Conservation (phyloP, 1,140 invertebrate species). For the Venustaconcha ellipsiformis region DNA sequence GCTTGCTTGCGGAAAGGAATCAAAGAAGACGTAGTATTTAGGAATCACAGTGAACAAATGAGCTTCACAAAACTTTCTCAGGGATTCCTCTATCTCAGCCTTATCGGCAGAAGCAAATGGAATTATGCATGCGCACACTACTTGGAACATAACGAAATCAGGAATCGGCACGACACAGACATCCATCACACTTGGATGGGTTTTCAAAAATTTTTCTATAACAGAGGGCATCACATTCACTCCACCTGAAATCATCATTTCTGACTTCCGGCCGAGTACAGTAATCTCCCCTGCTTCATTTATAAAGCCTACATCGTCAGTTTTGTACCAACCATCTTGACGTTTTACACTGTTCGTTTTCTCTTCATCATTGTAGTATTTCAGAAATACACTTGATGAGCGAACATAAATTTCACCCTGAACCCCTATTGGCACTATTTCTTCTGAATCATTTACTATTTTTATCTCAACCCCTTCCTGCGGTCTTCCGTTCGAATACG, state of each 20-base stretch:
- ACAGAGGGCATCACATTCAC: slow-evolving; percentile 18
- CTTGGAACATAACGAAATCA: slow-evolving; percentile 11
- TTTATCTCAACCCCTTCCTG: background rate
- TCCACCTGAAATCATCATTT: slow-evolving; percentile 24
- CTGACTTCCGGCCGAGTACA: slow-evolving; percentile 18
- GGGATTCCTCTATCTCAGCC: background rate
- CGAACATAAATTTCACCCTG: slow-evolving; percentile 13
- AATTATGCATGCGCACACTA: slow-evolving; percentile 9
- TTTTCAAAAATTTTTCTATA: slow-evolving; percentile 6
- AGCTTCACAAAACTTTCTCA: background rate
- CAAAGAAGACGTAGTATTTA: slow-evolving; percentile 11
- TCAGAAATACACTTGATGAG: slow-evolving; percentile 63
- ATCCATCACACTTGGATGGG: slow-evolving; percentile 1
- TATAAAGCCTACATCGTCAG: slow-evolving; percentile 65
- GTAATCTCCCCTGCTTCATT: slow-evolving; percentile 29
- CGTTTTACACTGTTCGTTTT: slow-evolving; percentile 65
- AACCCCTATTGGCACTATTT: slow-evolving; percentile 1
- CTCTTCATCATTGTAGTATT: slow-evolving; percentile 77
- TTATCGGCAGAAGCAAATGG: background rate
- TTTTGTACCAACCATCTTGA: slow-evolving; percentile 68
- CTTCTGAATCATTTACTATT: slow-evolving; percentile 7
- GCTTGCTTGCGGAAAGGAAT: slow-evolving; percentile 13
- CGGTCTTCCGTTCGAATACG: too few species aligned
- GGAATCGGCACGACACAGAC: slow-evolving; percentile 25
- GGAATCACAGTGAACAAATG: slow-evolving; percentile 10